Base-by-base conservation (phyloP, 2,888 invertebrate genomes). In the Rapana venosa region DNA sequence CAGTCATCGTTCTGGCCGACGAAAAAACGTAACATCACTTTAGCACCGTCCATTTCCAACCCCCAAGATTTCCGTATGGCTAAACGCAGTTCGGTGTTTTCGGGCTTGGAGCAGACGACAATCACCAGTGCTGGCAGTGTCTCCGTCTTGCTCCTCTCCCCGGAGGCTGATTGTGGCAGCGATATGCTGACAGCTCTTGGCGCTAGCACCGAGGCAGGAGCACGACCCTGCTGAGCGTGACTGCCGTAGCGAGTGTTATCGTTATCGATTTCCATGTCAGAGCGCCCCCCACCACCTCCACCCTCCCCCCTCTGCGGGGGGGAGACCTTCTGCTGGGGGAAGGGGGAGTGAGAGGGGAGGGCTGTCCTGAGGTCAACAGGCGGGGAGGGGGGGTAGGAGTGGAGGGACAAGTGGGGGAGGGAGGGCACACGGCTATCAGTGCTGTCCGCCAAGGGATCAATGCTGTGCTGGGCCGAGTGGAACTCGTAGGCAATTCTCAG, bases 11-110 rank as follows among this genome's bases (percentile, higher is more conserved):
- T 88, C 47, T 87, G 87, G 13, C 93, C 93, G 1, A 92, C 89
- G 5, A 92, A 88, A 83, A 93, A 93, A 22, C 90, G 88, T 8
- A 92, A 70, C n/a, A 35, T 56, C 11, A 91, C 90, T 17, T 89
- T 90, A 56, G 88, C 30, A 17, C 81, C 85, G 20, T 86, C 58
- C 15, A 66, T 56, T 20, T 90, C 88, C 8, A 66, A 35, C 15
- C 88, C 92, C 93, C 93, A 93, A 0, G 93, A 92, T 30, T 88
- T 89, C 22, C 93, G 84, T 11, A 91, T 90, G 36, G 92, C 92
- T 87, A 91, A 91, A 32, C 93, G 90, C 35, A 91, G 87, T 26
- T 92, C 91, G 20, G 91, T 90, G 85, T 92, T 90, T 30, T 87
- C 87, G 17, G 92, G 92, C 32, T 89, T 90, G 17, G 92, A 92